These are phyloP conservation scores for Cotesia congregata DNA, from an alignment of 2,888 invertebrate species.

Conservation along the genomic window DNA sequence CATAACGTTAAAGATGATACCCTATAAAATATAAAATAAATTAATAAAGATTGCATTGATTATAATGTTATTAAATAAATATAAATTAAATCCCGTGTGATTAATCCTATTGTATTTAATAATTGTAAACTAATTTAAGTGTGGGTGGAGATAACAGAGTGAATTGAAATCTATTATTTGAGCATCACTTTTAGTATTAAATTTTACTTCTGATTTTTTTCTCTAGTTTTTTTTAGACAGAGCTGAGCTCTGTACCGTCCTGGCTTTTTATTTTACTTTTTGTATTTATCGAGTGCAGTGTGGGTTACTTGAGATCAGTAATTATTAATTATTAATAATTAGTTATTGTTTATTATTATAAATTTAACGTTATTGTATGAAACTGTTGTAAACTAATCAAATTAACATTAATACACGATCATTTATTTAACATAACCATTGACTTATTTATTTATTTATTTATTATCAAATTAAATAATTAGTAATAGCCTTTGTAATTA, in stretches of 20 bases:
- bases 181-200: too few species aligned
- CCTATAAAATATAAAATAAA: constrained; percentile 10
- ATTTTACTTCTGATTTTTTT: too few species aligned
- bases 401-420: constrained; percentile 68
- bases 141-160: background rate
- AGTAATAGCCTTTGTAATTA: background rate
- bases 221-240: background rate
- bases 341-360: constrained; percentile 22
- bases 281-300: background rate
- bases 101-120: constrained; percentile 13
- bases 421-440: constrained; percentile 58
- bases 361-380: constrained; percentile 49
- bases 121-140: background rate
- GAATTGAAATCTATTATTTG: background rate
- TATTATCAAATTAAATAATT: background rate
- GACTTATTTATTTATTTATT: background rate
- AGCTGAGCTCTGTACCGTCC: constrained; percentile 35
- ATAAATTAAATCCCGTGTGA: constrained; percentile 1
- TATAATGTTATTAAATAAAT: constrained; percentile 7
- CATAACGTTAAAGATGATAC: constrained; percentile 36
- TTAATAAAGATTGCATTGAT: constrained; percentile 20
- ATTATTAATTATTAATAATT: constrained; percentile 10
- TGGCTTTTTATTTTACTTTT: constrained; percentile 7
- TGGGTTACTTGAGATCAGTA: background rate
- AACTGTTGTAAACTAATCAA: constrained; percentile 62